A percentile compares a stretch with the other conserved stretches of the same genome.
These are phyloP conservation scores for Bostrychus sinensis DNA, from an alignment of 2,113 vertebrate species.

Conservation along the genomic window DNA sequence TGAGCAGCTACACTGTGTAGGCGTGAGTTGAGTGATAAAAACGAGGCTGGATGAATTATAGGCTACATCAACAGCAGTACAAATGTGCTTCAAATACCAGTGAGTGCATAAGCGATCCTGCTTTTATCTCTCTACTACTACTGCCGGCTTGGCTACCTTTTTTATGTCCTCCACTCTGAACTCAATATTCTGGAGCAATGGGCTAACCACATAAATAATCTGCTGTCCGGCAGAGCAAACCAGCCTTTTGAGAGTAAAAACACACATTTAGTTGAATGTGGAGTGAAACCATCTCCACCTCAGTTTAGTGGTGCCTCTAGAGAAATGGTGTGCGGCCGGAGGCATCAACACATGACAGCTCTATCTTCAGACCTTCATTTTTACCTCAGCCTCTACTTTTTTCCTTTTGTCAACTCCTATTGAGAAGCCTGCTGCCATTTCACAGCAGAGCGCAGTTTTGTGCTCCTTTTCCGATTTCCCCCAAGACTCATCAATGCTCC, in stretches of 20 bases:
- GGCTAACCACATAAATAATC: constrained; percentile 76
- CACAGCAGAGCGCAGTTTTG: constrained; percentile 61
- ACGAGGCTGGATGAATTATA: constrained; percentile 64
- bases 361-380: constrained; percentile 64
- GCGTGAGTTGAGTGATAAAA: constrained; percentile 45
- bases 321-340: constrained; percentile 64
- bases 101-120: constrained; percentile 67
- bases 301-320: constrained; percentile 47
- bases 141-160: constrained; percentile 65
- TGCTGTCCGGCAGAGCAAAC: constrained; percentile 51
- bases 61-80: constrained; percentile 69
- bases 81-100: constrained; percentile 71
- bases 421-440: constrained; percentile 79
- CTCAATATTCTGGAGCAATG: constrained; percentile 70
- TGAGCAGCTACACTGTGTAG: constrained; percentile 26
- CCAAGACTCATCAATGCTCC: constrained; percentile 93
- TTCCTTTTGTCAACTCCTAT: constrained; percentile 74
- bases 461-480: constrained; percentile 85
- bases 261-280: constrained; percentile 47
- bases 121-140: constrained; percentile 66
- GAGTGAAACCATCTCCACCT: constrained; percentile 50
- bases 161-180: constrained; percentile 63
- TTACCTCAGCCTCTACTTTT: constrained; percentile 58
- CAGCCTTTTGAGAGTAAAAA: constrained; percentile 49
- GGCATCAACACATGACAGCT: constrained; percentile 77